A percentile compares a stretch with the other conserved stretches of the same genome.
These are phyloP conservation scores for Holotrichia oblita DNA, from an alignment of 1,140 invertebrate genomes.

Conservation along the genomic window DNA sequence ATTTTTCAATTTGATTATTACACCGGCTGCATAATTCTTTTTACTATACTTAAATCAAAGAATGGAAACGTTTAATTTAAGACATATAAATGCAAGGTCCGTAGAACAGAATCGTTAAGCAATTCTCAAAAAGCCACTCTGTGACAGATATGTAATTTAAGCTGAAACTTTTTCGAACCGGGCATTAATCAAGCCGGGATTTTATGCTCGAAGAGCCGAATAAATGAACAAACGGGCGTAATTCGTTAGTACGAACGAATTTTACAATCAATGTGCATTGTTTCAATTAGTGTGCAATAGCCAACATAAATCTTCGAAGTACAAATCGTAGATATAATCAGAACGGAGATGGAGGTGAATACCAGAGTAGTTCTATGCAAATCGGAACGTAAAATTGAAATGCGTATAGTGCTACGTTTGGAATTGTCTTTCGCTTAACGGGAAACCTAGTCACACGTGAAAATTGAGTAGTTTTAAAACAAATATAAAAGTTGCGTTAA, in stretches of 20 bases:
- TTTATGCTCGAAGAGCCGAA: background rate
- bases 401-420: background rate
- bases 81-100: too few relatives aligned
- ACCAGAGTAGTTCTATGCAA: background rate
- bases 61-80: too few relatives aligned
- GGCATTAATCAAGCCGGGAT: background rate
- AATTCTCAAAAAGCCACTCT: background rate
- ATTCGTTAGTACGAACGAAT: background rate
- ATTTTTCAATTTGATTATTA: too few relatives aligned
- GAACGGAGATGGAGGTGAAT: background rate
- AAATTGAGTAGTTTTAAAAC: too few relatives aligned
- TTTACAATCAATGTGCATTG: slow-evolving; percentile 1
- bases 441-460: background rate
- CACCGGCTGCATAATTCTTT: too few relatives aligned
- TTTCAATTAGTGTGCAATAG: background rate
- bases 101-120: background rate
- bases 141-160: background rate
- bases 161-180: background rate
- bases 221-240: background rate
- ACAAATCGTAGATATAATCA: slow-evolving; percentile 10
- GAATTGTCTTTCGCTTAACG: slow-evolving; percentile 1
- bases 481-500: too few relatives aligned
- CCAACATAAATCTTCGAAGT: slow-evolving; percentile 20
- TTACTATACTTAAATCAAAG: too few relatives aligned
- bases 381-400: slow-evolving; percentile 13